Evolutionary conservation across 37 sponge, comb jelly and placozoan species (phyloP).

Genomic region (Haliclona indistincta): DNA sequence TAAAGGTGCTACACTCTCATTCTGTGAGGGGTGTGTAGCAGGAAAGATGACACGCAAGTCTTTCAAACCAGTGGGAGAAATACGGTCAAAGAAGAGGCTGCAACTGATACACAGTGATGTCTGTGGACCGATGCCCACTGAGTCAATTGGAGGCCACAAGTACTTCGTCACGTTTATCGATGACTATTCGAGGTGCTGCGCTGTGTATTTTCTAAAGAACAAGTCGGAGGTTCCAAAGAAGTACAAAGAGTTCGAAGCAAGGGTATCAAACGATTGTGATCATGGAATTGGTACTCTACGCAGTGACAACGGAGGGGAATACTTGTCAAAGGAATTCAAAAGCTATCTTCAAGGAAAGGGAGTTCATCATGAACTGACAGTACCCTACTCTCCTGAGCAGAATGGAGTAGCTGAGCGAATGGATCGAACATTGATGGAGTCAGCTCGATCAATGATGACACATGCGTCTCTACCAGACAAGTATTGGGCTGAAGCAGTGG

Average conservation of each 20-base stretch:
- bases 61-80: neutral
- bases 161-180: slow-evolving; percentile 17
- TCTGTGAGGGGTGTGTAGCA: slow-evolving; percentile 8
- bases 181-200: slow-evolving; percentile 19
- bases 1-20: neutral
- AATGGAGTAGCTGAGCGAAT: slow-evolving; percentile 11
- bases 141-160: slow-evolving; percentile 5
- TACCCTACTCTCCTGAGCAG: slow-evolving; percentile 12
- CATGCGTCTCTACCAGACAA: neutral
- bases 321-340: slow-evolving; percentile 7
- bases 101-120: slow-evolving; percentile 16
- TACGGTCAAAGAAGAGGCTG: neutral
- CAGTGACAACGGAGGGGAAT: slow-evolving; percentile 18
- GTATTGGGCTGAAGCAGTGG: slow-evolving; percentile 14
- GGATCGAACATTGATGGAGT: neutral
- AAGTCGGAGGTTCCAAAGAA: slow-evolving; percentile 11
- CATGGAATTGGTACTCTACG: slow-evolving; percentile 1
- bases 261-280: neutral
- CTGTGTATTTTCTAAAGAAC: slow-evolving; percentile 11
- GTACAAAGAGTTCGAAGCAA: slow-evolving; percentile 20
- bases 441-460: neutral
- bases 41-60: neutral
- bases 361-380: slow-evolving; percentile 19
- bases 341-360: slow-evolving; percentile 7
- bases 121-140: slow-evolving; percentile 30